phyloP scores from a whole-genome alignment of 2,888 invertebrate genomes.

The Pollenia angustigena region DNA sequence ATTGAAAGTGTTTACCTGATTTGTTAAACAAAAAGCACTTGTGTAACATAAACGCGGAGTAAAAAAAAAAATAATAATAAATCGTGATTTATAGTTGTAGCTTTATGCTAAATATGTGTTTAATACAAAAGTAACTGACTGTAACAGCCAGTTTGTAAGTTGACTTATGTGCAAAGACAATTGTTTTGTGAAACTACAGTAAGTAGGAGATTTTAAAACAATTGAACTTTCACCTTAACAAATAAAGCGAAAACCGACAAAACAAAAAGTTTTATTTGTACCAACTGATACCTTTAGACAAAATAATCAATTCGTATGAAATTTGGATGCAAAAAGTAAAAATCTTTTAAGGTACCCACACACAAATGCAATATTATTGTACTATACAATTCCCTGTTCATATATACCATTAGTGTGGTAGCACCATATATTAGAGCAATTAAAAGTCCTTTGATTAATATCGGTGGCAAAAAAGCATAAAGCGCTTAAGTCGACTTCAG shows the following conservation, averaged over 20 bases:
- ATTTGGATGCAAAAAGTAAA: no score
- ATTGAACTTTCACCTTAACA: constrained; percentile 10
- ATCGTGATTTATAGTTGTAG: constrained; percentile 61
- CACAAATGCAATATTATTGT: no score
- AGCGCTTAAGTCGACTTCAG: no score
- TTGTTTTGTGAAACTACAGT: background rate
- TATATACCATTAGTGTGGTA: no score
- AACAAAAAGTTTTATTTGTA: no score
- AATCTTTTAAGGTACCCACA: no score
- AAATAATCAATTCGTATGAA: no score
- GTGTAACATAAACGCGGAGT: constrained; percentile 34
- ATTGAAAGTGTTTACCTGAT: constrained; percentile 56
- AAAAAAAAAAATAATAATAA: constrained; percentile 35
- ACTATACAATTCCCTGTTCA: no score
- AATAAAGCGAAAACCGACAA: background rate
- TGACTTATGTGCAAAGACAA: background rate
- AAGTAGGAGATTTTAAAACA: background rate
- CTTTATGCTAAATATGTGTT: constrained; percentile 27
- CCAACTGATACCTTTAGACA: no score
- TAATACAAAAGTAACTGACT: background rate
- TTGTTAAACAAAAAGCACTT: constrained; percentile 54
- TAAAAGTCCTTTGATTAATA: no score
- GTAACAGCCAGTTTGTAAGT: background rate
- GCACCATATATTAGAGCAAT: no score
- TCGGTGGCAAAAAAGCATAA: no score